Conservation (phyloP, 2,888 invertebrate genomes). For the Encarsia formosa region DNA sequence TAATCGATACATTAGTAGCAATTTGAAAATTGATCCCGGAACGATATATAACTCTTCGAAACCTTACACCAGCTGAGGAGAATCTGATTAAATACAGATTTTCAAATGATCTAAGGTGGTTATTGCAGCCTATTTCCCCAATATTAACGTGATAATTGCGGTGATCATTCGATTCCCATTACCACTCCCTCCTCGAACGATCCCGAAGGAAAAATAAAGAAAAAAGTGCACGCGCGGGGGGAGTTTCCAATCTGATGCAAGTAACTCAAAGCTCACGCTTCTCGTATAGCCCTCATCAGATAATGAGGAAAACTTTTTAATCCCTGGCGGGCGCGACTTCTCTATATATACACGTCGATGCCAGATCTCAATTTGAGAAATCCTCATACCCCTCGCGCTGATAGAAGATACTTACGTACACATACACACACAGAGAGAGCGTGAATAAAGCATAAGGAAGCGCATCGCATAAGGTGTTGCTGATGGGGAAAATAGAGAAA, state of each 20-base stretch:
- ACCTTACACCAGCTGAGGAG: too few species aligned
- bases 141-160: too few species aligned
- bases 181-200: neutral
- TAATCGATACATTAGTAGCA: too few species aligned
- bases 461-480: slow-evolving; percentile 19
- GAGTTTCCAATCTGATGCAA: neutral
- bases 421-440: neutral
- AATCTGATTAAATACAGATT: too few species aligned
- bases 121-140: too few species aligned
- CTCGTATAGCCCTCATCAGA: slow-evolving; percentile 17
- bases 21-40: too few species aligned
- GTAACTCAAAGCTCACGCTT: slow-evolving; percentile 17
- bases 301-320: slow-evolving; percentile 20
- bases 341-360: too few species aligned
- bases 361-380: slow-evolving; percentile 23
- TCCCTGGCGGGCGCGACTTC: neutral
- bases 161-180: too few species aligned
- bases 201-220: neutral
- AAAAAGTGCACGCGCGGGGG: neutral
- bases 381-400: slow-evolving; percentile 20
- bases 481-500: slow-evolving; percentile 10
- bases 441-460: neutral
- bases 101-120: too few species aligned
- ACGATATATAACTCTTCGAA: too few species aligned
- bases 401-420: slow-evolving; percentile 21